Conservation (phyloP, 2,797 vertebrate genomes). For the Karalla daura region DNA sequence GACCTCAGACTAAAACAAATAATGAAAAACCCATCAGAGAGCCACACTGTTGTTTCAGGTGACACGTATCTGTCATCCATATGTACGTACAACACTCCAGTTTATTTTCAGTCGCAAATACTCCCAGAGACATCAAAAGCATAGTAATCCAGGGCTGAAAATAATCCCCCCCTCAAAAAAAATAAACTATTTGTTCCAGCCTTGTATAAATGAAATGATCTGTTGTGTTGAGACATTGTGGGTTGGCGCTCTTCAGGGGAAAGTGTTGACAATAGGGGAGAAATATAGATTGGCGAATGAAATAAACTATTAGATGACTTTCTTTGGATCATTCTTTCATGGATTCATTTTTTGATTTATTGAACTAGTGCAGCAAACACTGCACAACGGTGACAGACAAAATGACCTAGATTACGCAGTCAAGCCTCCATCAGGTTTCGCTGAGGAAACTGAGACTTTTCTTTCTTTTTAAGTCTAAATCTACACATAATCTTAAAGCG, state of each 20-base stretch:
- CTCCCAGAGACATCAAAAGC: not conserved
- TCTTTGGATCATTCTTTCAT: too few relatives aligned
- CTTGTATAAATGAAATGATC: not conserved
- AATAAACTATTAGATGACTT: too few relatives aligned
- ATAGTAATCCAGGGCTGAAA: slow-evolving; percentile 6
- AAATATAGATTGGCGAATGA: not conserved
- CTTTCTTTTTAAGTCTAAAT: too few relatives aligned
- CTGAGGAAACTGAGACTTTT: too few relatives aligned
- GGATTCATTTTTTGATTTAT: too few relatives aligned
- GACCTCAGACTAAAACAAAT: not conserved
- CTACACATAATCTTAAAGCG: too few relatives aligned
- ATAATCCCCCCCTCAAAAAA: not conserved
- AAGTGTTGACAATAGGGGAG: not conserved
- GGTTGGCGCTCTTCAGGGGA: not conserved
- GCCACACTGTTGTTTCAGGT: not conserved
- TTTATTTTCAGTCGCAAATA: slow-evolving; percentile 11
- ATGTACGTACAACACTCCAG: not conserved
- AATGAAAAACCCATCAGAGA: not conserved
- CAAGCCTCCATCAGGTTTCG: too few relatives aligned
- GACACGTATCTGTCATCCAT: not conserved
- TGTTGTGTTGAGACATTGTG: not conserved
- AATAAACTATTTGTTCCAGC: not conserved
- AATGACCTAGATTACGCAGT: too few relatives aligned
- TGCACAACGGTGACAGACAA: too few relatives aligned
- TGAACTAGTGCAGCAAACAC: too few relatives aligned